phyloP scores from a whole-genome alignment of 2,113 vertebrate species.

The Pogonocichla stellata region DNA sequence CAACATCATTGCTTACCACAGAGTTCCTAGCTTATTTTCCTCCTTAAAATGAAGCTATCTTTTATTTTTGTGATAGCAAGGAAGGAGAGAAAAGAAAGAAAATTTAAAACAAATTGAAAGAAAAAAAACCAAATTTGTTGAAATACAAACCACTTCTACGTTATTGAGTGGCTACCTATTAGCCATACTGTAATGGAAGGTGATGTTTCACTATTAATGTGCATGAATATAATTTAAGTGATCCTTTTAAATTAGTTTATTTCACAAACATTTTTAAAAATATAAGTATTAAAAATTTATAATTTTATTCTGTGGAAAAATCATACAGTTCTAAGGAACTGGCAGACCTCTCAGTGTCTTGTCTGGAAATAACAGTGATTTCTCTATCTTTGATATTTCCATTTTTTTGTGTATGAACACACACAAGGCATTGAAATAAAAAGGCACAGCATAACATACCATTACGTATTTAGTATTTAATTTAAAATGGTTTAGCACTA shows the following conservation, averaged over 20 bases:
- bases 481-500: not conserved
- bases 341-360: not conserved
- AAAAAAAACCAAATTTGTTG: accelerated
- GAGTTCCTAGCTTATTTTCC: not conserved
- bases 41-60: not conserved
- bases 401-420: not conserved
- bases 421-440: not conserved
- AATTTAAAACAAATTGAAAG: not conserved
- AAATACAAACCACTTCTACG: not conserved
- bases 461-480: not conserved
- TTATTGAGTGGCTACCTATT: not conserved
- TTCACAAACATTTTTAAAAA: not conserved
- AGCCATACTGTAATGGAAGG: not conserved
- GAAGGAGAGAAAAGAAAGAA: not conserved
- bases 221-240: not conserved
- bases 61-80: not conserved
- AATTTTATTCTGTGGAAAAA: not conserved
- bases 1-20: not conserved
- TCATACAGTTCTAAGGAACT: not conserved
- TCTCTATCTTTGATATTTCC: not conserved
- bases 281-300: not conserved
- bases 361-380: not conserved
- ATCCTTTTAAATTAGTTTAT: not conserved
- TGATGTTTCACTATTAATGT: not conserved
- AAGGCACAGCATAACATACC: not conserved